Evolutionary conservation across 1,140 invertebrate species (phyloP), one percentile per base, ranked within the genome.

Genomic region (Vollenhovia emeryi): DNA sequence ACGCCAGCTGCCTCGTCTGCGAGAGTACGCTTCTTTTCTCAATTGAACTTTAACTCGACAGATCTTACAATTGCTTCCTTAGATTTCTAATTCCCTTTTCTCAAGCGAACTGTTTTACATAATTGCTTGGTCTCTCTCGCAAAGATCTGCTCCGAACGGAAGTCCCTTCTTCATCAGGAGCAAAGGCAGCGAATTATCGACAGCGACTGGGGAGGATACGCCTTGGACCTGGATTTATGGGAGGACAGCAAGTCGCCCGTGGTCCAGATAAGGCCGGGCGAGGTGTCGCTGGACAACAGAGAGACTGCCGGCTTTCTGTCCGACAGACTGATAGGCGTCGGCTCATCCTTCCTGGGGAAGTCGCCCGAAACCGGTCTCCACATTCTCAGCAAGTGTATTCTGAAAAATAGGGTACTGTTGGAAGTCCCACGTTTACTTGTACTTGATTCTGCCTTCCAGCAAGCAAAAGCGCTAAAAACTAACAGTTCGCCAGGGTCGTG

Each of bases 301-400:
- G 91, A 93, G 76, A 83, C 60, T 1, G 55, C 52, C n/a, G 91
- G 91, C 1, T 64, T 90, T 57, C 59, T 93, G 1, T 87, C 92
- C 5, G 91, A 93, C 59, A 89, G 87, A 57, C 18, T 93, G 48
- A 88, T 93, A 84, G 88, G 85, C 55, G 9, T 62, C 24, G 84
- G 84, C n/a, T 91, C 85, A 50, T 91, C 86, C 11, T 91, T 87
- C 60, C 68, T 91, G 5, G 85, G 80, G 13, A 87, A 71, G 74
- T 90, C 87, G 18, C 92, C 90, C 0, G 86, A 89, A 64, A 90
- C 74, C 21, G 86, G 84, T 66, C 82, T 85, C 50, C 92, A 89
- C 13, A 52, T 90, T 78, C 57, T 91, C 30, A 87, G 79, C n/a
- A 93, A 93, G 86, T 93, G 89, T 60, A 30, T 92, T 30, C 76